Base-by-base conservation (phyloP, 2,888 invertebrate genomes). In the Melanotus villosus region DNA sequence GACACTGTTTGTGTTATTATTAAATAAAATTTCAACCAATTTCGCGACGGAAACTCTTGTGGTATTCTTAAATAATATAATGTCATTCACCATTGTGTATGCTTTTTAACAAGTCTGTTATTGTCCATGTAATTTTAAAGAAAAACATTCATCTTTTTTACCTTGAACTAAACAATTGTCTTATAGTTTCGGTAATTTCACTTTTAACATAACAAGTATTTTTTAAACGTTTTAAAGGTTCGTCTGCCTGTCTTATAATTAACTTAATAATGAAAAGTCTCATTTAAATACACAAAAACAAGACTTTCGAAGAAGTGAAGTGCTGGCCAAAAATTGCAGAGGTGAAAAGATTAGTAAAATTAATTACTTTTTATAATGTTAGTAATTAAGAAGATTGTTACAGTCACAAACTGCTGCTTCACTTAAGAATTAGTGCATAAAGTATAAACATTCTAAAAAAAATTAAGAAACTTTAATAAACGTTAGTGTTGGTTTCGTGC, bases 361-460 rank as follows among this genome's bases (percentile, higher is more conserved):
- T 38, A 38, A 38, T 38, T 14, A 38, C 1, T 12, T n/a, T 14
- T 12, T 38, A 12, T 6, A 38, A 38, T 38, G 38, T 14, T 38
- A 12, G 12, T 14, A 14, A 38, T 38, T 38, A n/a, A 50, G 7
- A 7, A 50, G 50, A 50, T 21, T 9, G 50, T 32, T 5, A 26
- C 50, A 21, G 32, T 34, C 18, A 43, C 43, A 47, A 62, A 23
- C 47, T 50, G 26, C 30, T 62, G 54, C 54, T 36, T 52, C 19
- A 18, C 6, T 30, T 56, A 47, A 26, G 23, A 45, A 64, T 41
- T 43, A 64, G 64, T 54, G 64, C 64, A 43, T 64, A 32, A 65
- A 65, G 41, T 32, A 57, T 32, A 65, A 65, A 65, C 56, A 65
- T 41, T 34, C 65, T 34, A 36, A 54, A 30, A 26, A 59, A 26